Conservation (phyloP, 2,113 vertebrate species). For the Bostrychus sinensis region DNA sequence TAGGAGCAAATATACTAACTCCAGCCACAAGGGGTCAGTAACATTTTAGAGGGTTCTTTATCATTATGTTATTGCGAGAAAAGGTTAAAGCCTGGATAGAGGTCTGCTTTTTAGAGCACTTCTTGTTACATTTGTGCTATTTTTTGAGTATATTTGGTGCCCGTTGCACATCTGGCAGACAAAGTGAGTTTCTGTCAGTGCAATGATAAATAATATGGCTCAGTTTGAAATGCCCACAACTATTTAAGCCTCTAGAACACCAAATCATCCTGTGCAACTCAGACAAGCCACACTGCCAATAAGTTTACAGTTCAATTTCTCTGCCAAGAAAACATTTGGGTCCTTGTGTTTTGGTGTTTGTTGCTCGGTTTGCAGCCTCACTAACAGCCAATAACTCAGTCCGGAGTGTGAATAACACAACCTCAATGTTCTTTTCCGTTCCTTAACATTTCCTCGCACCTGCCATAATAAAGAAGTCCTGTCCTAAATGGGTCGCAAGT, state of each 20-base stretch:
- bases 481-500: conserved; percentile 3
- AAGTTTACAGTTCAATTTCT: conserved; percentile 41
- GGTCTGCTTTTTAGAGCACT: no score
- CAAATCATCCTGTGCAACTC: conserved; percentile 42
- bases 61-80: no score
- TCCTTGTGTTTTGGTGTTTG: conserved; percentile 33
- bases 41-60: no score
- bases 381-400: conserved; percentile 26
- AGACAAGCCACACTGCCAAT: conserved; percentile 26
- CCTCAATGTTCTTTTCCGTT: conserved; percentile 49
- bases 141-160: no score
- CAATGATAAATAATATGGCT: conserved; percentile 5
- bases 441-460: conserved; percentile 6
- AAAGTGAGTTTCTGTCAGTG: no score
- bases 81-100: no score
- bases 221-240: conserved; percentile 4
- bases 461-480: not conserved
- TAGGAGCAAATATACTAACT: no score
- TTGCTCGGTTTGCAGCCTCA: conserved; percentile 31
- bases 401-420: conserved; percentile 36
- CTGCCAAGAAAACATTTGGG: conserved; percentile 61
- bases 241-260: conserved; percentile 29
- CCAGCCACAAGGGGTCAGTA: no score
- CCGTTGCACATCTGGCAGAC: not conserved
- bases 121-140: no score